Conservation (phyloP, 2,888 invertebrate genomes). For the Vesta saturnalis region DNA sequence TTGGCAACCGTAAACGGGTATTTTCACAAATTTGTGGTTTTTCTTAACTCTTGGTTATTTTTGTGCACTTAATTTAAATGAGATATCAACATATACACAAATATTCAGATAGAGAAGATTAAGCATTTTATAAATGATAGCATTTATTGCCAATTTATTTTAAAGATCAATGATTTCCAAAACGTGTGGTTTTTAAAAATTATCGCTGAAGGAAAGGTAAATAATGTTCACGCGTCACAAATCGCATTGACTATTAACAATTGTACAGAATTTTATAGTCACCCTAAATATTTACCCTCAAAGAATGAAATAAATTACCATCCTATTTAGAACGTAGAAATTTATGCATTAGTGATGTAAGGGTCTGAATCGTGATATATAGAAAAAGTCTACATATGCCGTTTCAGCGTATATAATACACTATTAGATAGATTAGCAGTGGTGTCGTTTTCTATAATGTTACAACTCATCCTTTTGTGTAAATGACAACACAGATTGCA, state of each 20-base stretch:
- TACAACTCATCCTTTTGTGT: slow-evolving; percentile 37
- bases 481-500: slow-evolving; percentile 30
- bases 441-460: slow-evolving; percentile 33
- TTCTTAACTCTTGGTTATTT: too few relatives aligned
- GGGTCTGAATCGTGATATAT: background rate
- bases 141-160: too few relatives aligned
- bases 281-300: slow-evolving; percentile 36
- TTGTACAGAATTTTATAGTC: slow-evolving; percentile 33
- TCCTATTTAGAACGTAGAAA: background rate
- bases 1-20: too few relatives aligned
- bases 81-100: too few relatives aligned
- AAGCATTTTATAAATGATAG: too few relatives aligned
- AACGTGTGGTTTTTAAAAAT: too few relatives aligned
- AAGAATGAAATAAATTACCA: slow-evolving; percentile 13
- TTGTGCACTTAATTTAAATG: too few relatives aligned
- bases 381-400: background rate
- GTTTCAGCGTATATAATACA: slow-evolving; percentile 12
- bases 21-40: too few relatives aligned
- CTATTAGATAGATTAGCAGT: slow-evolving; percentile 39
- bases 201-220: slow-evolving; percentile 7
- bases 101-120: too few relatives aligned
- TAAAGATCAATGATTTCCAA: too few relatives aligned
- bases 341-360: slow-evolving; percentile 5
- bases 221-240: slow-evolving; percentile 38
- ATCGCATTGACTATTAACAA: slow-evolving; percentile 33